phyloP scores from a whole-genome alignment of 2,888 invertebrate genomes.

The Chrysolina americana region DNA sequence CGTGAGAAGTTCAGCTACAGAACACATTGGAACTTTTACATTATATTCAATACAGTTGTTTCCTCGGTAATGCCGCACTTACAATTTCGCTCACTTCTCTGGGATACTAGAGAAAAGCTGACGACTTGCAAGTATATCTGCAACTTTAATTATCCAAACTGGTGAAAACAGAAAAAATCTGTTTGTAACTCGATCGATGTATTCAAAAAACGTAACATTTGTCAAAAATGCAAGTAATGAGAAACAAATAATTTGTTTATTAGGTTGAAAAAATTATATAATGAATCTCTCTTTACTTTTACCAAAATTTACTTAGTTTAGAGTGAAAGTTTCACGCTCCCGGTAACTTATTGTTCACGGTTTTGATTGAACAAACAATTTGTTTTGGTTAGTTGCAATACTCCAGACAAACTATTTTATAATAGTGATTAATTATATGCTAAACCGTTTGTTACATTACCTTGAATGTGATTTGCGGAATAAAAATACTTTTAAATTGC shows the following conservation, averaged over 20 bases:
- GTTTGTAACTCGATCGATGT: too few species aligned
- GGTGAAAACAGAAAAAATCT: too few species aligned
- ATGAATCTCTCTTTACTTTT: slow-evolving; percentile 15
- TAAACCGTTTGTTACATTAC: slow-evolving; percentile 27
- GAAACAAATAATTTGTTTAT: not conserved
- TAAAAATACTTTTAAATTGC: slow-evolving; percentile 20
- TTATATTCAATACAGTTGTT: too few species aligned
- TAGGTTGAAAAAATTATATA: not conserved
- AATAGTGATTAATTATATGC: slow-evolving; percentile 29
- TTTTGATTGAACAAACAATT: slow-evolving; percentile 26
- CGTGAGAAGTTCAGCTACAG: too few species aligned
- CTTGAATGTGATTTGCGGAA: slow-evolving; percentile 21
- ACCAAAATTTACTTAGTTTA: slow-evolving; percentile 25
- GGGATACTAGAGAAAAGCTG: too few species aligned
- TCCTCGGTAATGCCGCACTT: too few species aligned
- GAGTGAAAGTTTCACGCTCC: slow-evolving; percentile 18
- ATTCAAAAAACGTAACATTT: not conserved
- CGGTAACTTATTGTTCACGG: slow-evolving; percentile 19
- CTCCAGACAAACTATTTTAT: slow-evolving; percentile 20
- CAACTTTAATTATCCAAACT: too few species aligned
- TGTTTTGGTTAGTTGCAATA: slow-evolving; percentile 24
- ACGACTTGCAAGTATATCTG: too few species aligned
- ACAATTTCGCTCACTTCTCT: too few species aligned
- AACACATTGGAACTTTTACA: too few species aligned
- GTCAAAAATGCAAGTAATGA: not conserved